Base-by-base conservation (phyloP, 2,113 vertebrate genomes). In the Megaceryle maxima region DNA sequence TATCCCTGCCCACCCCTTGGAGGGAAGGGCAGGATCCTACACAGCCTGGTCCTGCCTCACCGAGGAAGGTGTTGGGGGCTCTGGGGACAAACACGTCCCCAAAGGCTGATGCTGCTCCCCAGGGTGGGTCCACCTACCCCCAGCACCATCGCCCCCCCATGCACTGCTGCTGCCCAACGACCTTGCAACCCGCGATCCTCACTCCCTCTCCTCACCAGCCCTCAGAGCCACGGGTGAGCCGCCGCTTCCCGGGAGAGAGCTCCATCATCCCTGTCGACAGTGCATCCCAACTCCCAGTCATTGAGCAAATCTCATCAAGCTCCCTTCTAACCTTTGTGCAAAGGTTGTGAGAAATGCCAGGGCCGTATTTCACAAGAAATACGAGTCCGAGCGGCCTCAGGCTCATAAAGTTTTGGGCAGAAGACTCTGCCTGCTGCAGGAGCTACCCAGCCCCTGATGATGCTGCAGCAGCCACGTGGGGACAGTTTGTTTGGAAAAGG, bases 301-400 rank as follows among this genome's bases (percentile, higher is more conserved):
- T 22, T 63, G 7, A 11, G 79, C 63, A 92, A 80, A 90, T 80
- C 95, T 91, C 90, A 86, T 85, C 86, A 75, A 25, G 39, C 57
- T 94, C 60, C 78, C 74, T 87, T 60, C 85, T 93, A 90, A 92
- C 92, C 92, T 97, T 94, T 96, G 90, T 64, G 79, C 94, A 92
- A 96, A 95, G 94, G 95, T 92, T 86, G 44, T 69, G 79, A 83
- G 92, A 93, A 95, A 96, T 93, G 92, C 94, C 95, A 95, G 92
- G 79, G 72, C 64, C 7, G 24, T 94, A 90, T 94, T 96, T 97
- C 95, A 96, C 29, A 26, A 60, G 85, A 64, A 73, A 79, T 51
- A n/a, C 0, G 19, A 79, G 63, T 16, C 33, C 3, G 0, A 62
- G 70, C 4, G 1, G 62, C 13, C 44, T 79, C 44, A 17, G 68